Conservation (phyloP, 2,888 invertebrate genomes). For the Hypercompe scribonia region DNA sequence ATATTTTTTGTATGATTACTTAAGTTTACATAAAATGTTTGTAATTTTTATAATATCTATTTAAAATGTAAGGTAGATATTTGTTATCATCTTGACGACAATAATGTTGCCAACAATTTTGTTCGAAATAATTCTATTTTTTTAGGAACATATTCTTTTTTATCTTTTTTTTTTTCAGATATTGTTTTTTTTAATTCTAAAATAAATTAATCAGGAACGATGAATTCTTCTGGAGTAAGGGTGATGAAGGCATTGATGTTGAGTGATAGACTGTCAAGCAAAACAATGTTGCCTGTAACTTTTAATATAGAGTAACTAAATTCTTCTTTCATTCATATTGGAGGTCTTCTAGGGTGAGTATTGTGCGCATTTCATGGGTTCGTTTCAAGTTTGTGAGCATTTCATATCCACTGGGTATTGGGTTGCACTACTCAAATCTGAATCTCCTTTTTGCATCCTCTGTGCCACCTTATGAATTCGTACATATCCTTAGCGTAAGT, state of each 20-base stretch:
- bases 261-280: not conserved
- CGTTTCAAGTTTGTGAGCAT: too few species aligned
- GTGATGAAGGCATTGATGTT: not conserved
- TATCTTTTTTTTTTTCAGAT: not conserved
- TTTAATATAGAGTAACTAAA: not conserved
- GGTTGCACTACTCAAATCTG: not conserved
- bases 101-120: not conserved
- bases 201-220: conserved; percentile 1
- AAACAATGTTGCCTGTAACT: not conserved
- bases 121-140: not conserved
- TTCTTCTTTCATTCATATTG: not conserved
- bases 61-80: conserved; percentile 3
- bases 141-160: conserved; percentile 7
- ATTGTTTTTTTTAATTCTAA: not conserved
- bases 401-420: not conserved
- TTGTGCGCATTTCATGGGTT: too few species aligned
- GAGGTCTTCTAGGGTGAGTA: not conserved
- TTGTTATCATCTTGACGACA: conserved; percentile 7
- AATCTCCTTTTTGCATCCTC: not conserved
- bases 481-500: not conserved
- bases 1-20: not conserved
- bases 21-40: not conserved
- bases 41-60: not conserved
- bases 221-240: conserved; percentile 4
- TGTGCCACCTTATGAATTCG: not conserved